These are phyloP conservation scores for Silurus glanis DNA, from an alignment of 2,113 vertebrate species.

Conservation along the genomic window DNA sequence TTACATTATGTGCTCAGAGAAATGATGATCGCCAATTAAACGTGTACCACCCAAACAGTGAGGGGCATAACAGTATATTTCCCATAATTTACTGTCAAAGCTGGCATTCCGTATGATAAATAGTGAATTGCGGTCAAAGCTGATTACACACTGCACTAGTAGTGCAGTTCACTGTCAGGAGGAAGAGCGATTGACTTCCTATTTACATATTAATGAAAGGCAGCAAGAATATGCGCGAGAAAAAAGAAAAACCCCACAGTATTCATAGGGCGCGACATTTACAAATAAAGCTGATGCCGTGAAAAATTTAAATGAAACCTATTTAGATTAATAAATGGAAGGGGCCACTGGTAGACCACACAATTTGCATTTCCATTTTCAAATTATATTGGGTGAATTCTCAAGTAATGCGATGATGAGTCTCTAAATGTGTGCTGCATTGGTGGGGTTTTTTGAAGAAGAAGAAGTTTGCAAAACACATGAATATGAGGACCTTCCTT, in stretches of 20 bases:
- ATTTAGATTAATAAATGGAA: constrained; percentile 99
- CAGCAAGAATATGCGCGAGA: constrained; percentile 80
- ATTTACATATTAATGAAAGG: constrained; percentile 99
- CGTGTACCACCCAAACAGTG: constrained; percentile 76
- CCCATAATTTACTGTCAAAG: constrained; percentile 55
- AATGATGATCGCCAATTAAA: constrained; percentile 83
- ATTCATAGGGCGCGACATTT: constrained; percentile 99
- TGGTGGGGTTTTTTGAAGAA: constrained; percentile 52
- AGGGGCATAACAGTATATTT: constrained; percentile 76
- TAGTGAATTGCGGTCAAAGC: constrained; percentile 93
- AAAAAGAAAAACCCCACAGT: constrained; percentile 91
- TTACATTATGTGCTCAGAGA: constrained; percentile 50
- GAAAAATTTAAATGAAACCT: constrained; percentile 99
- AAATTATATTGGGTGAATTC: constrained; percentile 73
- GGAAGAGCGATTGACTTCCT: constrained; percentile 98
- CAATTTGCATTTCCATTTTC: constrained; percentile 95
- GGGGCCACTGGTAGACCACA: constrained; percentile 84
- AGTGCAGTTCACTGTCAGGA: constrained; percentile 89
- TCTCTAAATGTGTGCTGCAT: constrained; percentile 56
- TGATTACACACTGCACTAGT: constrained; percentile 93
- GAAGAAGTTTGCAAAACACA: constrained; percentile 45
- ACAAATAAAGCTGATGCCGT: constrained; percentile 99
- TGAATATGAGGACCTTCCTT: constrained; percentile 51
- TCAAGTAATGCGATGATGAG: constrained; percentile 73
- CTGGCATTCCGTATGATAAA: constrained; percentile 80